Evolutionary conservation across 2,113 vertebrate species (phyloP), one percentile per base, ranked within the genome.

Genomic region (Corvus moneduloides): DNA sequence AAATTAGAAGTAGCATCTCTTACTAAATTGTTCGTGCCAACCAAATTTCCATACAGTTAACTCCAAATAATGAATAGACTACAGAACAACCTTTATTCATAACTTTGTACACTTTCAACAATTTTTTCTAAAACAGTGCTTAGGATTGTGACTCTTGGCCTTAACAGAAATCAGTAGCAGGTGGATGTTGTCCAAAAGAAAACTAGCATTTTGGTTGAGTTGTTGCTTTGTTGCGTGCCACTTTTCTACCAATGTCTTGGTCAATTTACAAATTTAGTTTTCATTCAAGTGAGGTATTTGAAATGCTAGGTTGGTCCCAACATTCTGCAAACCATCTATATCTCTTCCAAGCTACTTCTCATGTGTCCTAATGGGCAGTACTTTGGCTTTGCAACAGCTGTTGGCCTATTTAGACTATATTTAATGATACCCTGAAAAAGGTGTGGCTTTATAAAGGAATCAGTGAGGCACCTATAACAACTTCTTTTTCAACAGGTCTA

Each of bases 181-280:
- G 5, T 28, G 6, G 64, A 55, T 27, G 26, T 9, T 37, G 16
- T 43, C 28, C 63, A 52, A 92, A 80, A 62, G 21, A 59, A 79
- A 80, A 32, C 3, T 59, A 44, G 7, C 7, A 74, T 58, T 86
- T 76, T 23, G 7, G 7, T 20, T 58, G 13, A 37, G 46, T 46
- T 66, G 10, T 73, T 66, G 46, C 9, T 78, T 54, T 48, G 5
- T 10, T 48, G 9, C 5, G 16, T 43, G 43, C 23, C 82, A 28
- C 16, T 82, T 89, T 55, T 87, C 33, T 35, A 46, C 22, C 22
- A 61, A 19, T 7, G 5, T 52, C 49, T 89, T 58, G 78, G 59
- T 63, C 16, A 94, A 85, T 93, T 94, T 94, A 95, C 61, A 78
- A 82, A 93, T 88, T 93, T 62, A 54, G 59, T 91, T 77, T 93